Percentiles rank a stretch among this genome's conserved stretches.
Conservation (phyloP, 2,797 vertebrate genomes). For the Liasis olivaceus region DNA sequence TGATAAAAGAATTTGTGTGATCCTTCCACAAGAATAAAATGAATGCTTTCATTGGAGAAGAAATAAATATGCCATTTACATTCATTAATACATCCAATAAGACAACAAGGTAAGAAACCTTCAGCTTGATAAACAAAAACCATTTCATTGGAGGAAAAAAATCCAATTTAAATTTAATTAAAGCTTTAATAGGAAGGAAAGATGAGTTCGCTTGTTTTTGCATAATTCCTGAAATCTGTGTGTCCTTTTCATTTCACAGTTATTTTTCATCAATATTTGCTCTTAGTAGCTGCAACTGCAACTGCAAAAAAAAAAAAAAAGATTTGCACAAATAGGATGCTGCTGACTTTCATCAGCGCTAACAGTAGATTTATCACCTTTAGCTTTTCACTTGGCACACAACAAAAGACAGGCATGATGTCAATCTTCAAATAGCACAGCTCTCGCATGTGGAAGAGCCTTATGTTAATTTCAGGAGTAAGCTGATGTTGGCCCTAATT, state of each 20-base stretch:
- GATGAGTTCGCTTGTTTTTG: not conserved
- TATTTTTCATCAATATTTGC: not conserved
- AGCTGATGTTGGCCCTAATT: conserved; percentile 42
- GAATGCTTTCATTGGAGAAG: not conserved
- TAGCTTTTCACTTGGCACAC: not conserved
- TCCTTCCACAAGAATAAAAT: not conserved
- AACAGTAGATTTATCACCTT: not conserved
- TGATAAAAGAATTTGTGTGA: not conserved
- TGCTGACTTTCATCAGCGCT: not conserved
- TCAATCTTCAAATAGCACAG: not conserved
- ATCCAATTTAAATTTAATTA: not conserved
- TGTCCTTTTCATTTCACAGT: not conserved
- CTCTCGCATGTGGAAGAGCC: not conserved
- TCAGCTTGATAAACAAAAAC: not conserved
- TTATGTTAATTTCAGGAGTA: conserved; percentile 19
- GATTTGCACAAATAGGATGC: not conserved
- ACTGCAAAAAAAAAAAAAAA: not conserved
- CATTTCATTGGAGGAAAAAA: not conserved
- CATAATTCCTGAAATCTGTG: not conserved
- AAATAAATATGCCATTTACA: not conserved
- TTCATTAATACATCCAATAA: not conserved
- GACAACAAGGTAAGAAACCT: not conserved
- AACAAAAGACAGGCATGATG: not conserved
- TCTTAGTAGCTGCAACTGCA: not conserved
- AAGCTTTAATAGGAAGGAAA: not conserved